Evolutionary conservation across 2,888 invertebrate genomes (phyloP), one percentile per base, ranked within the genome.

Genomic region (Synanthedon tipuliformis): DNA sequence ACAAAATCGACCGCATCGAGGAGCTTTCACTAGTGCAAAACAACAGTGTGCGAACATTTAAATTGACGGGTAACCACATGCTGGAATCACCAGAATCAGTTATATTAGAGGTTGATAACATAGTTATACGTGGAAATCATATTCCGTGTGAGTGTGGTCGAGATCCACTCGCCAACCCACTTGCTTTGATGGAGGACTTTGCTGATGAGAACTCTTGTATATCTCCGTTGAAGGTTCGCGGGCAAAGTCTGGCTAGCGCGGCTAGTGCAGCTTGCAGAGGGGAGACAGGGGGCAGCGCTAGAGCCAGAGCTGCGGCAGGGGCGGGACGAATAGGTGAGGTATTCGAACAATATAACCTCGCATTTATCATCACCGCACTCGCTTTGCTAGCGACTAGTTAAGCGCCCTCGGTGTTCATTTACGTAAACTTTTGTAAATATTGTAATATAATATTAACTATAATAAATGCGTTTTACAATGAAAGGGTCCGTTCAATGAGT

Each of bases 121-220:
- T 95, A 56, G 90, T 92, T 66, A 92, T 94, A 65, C 86, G 91
- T 54, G 91, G 92, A 51, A 96, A 96, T 77, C 95, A 95, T 70
- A 92, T 95, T 71, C 95, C 95, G 2, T 96, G 95, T 75, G 95
- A 95, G 78, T 96, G 95, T 69, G 94, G 94, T 63, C 93, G 93
- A 67, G 91, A 93, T 54, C 89, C 95, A 40, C 83, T 95, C 53
- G 91, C 92, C 54, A 93, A 94, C 57, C 93, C 94, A 41, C 82
- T 95, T 58, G 93, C 92, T 18, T 90, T 93, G 57, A 81, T 83
- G 51, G 78, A 80, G 55, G 91, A 92, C 55, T 94, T 94, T 68
- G 87, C 92, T 56, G 89, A 90, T 54, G 92, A 91, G 64, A 96
- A 96, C 78, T 94, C 89, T 75, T 96, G 95, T 84, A 95, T 95